Percentiles rank a stretch among this genome's conserved stretches.
phyloP scores from a whole-genome alignment of 1,140 invertebrate genomes.

The Dreissena rostriformis region DNA sequence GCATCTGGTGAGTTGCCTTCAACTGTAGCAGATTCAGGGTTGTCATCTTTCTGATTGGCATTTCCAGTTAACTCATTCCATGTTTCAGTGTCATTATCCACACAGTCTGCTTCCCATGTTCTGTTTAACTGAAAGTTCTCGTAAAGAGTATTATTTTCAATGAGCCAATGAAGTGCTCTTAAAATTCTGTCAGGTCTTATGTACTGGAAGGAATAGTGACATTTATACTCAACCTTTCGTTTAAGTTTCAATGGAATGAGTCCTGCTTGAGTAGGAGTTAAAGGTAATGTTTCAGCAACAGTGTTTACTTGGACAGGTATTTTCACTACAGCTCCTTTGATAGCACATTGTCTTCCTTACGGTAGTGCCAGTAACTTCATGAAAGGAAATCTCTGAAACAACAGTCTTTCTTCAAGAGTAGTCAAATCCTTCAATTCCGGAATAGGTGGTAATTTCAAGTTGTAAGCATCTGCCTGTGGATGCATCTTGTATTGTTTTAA shows the following conservation, averaged over 20 bases:
- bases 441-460: no score
- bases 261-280: conserved; percentile 28
- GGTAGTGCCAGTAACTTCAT: conserved; percentile 51
- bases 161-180: conserved; percentile 39
- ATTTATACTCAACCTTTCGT: conserved; percentile 49
- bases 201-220: conserved; percentile 56
- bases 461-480: no score
- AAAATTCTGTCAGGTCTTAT: conserved; percentile 36
- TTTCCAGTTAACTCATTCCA: background rate
- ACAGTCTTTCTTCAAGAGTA: conserved; percentile 42
- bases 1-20: background rate
- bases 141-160: conserved; percentile 40
- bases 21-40: background rate
- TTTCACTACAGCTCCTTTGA: conserved; percentile 49
- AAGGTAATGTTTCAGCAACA: conserved; percentile 34
- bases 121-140: conserved; percentile 28
- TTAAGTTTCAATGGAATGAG: conserved; percentile 53
- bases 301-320: conserved; percentile 41
- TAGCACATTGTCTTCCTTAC: conserved; percentile 44
- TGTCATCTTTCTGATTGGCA: background rate
- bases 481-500: no score
- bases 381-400: conserved; percentile 32
- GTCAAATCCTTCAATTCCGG: no score
- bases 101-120: conserved; percentile 24
- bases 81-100: background rate